Percentiles rank a stretch among this genome's conserved stretches.
phyloP scores from a whole-genome alignment of 2,113 vertebrate genomes.

The Hippocampus mohnikei region DNA sequence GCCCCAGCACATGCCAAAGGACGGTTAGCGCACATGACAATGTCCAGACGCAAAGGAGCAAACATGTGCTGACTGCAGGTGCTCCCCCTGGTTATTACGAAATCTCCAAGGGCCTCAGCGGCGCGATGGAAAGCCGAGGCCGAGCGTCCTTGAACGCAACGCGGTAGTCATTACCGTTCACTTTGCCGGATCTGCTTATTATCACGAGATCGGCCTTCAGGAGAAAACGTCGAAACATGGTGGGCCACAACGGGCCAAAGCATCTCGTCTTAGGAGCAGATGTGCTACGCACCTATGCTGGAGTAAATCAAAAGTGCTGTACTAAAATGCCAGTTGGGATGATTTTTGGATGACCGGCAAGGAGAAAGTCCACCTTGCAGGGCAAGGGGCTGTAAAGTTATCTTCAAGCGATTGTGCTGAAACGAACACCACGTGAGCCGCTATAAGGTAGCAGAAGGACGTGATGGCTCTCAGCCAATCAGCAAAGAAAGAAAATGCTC shows the following conservation, averaged over 20 bases:
- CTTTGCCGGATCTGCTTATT: slow-evolving; percentile 44
- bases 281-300: neutral
- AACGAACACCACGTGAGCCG: neutral
- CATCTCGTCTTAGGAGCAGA: neutral
- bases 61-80: slow-evolving; percentile 62
- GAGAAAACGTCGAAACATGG: slow-evolving; percentile 20
- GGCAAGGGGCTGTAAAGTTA: neutral
- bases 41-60: slow-evolving; percentile 37
- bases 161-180: slow-evolving; percentile 45
- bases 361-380: neutral
- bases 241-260: slow-evolving; percentile 21
- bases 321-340: neutral
- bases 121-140: slow-evolving; percentile 33
- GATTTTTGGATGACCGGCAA: neutral
- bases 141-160: slow-evolving; percentile 53
- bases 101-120: slow-evolving; percentile 35
- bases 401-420: neutral
- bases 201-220: slow-evolving; percentile 32
- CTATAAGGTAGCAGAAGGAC: neutral
- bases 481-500: neutral
- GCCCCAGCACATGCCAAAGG: too few relatives aligned
- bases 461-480: slow-evolving; percentile 1
- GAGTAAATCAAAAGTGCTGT: neutral
- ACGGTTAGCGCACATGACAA: slow-evolving; percentile 14
- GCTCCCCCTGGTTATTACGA: slow-evolving; percentile 49